phyloP scores from a whole-genome alignment of 2,113 vertebrate genomes.

The Strigops habroptila region DNA sequence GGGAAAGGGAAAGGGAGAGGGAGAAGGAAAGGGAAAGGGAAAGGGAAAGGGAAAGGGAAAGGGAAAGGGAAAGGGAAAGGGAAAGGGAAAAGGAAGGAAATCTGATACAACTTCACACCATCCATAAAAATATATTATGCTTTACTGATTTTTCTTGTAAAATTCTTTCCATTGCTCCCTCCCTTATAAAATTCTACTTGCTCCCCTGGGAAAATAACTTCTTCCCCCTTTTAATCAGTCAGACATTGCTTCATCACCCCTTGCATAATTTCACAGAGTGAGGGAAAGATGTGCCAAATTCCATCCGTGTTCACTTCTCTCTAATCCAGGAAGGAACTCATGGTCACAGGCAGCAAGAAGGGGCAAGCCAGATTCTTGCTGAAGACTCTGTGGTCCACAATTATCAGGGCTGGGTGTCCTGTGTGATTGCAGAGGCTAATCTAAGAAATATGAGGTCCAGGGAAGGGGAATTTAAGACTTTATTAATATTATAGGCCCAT shows the following conservation, averaged over 20 bases:
- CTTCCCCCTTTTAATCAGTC: neutral
- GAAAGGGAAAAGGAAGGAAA: neutral
- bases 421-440: neutral
- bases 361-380: neutral
- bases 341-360: neutral
- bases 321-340: neutral
- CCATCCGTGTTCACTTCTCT: neutral
- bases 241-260: neutral
- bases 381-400: neutral
- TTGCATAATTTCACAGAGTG: neutral
- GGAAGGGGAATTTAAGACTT: neutral
- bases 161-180: neutral
- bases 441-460: neutral
- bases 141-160: neutral
- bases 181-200: neutral
- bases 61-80: no score
- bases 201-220: slow-evolving; percentile 1
- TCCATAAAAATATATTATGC: neutral
- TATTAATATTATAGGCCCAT: neutral
- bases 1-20: no score
- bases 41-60: fast-evolving
- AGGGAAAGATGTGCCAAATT: neutral
- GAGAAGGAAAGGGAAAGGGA: no score
- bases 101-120: neutral
- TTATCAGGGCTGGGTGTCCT: neutral